phyloP scores from a whole-genome alignment of 2,797 vertebrate species.

The Phrynocephalus vlangalii region DNA sequence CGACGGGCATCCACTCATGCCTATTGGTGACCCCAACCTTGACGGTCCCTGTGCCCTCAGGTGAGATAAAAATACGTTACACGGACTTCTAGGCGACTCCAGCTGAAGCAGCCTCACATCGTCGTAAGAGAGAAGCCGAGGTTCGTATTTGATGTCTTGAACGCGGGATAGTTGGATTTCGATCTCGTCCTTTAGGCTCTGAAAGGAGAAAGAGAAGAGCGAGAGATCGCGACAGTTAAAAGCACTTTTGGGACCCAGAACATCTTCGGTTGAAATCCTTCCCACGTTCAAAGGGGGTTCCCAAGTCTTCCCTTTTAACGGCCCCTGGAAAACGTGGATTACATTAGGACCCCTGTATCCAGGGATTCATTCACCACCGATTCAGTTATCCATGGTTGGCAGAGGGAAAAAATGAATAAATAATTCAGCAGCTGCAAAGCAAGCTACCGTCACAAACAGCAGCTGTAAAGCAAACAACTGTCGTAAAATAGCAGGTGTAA shows the following conservation, averaged over 20 bases:
- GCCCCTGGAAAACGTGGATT: too few relatives aligned
- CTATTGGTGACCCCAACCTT: not conserved
- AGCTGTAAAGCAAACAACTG: too few relatives aligned
- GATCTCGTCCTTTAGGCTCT: constrained; percentile 93
- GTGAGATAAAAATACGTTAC: constrained; percentile 41
- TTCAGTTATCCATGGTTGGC: too few relatives aligned
- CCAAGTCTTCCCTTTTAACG: too few relatives aligned
- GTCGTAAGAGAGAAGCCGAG: constrained; percentile 85
- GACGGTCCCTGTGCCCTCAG: not conserved
- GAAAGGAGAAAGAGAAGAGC: not conserved
- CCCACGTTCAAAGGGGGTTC: not conserved
- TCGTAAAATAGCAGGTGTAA: too few relatives aligned
- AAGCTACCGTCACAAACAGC: too few relatives aligned
- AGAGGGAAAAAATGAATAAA: too few relatives aligned
- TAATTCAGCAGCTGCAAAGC: too few relatives aligned
- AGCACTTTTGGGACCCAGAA: rapidly evolving
- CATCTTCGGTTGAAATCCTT: too few relatives aligned
- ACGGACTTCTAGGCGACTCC: constrained; percentile 74
- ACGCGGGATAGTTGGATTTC: constrained; percentile 88
- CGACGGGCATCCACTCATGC: too few relatives aligned
- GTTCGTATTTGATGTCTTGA: constrained; percentile 93
- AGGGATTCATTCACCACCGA: too few relatives aligned
- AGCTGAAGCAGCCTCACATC: constrained; percentile 85
- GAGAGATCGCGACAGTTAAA: rapidly evolving
- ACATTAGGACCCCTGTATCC: too few relatives aligned